phyloP scores from a whole-genome alignment of 2,797 vertebrate genomes.

The Emys orbicularis region DNA sequence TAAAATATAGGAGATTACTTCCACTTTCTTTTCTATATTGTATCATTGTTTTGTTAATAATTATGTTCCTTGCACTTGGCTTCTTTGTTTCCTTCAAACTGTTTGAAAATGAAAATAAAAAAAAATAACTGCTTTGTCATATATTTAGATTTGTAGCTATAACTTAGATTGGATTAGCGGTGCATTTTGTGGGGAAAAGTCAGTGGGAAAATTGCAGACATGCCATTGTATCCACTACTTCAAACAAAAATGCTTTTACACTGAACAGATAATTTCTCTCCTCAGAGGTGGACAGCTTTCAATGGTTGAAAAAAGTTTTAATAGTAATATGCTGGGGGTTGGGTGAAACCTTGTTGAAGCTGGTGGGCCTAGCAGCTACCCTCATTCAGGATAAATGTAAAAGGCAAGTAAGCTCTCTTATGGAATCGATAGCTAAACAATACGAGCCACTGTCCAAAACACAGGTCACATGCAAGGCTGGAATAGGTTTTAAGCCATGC shows the following conservation, averaged over 20 bases:
- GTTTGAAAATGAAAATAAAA: conserved; percentile 30
- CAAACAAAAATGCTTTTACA: not conserved
- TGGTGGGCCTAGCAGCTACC: not conserved
- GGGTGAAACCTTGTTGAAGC: not conserved
- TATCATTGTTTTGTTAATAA: conserved; percentile 24
- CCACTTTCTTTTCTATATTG: conserved; percentile 1
- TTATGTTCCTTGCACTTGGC: not conserved
- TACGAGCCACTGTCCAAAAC: not conserved
- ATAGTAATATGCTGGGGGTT: accelerated
- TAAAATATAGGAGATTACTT: conserved; percentile 34
- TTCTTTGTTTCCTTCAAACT: conserved; percentile 28
- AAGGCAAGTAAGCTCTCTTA: not conserved
- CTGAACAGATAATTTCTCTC: accelerated
- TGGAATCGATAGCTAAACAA: not conserved
- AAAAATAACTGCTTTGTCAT: not conserved
- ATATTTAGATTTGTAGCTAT: not conserved
- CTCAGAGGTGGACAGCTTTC: not conserved
- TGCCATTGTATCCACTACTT: not conserved
- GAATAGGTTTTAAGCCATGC: accelerated
- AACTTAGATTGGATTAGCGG: not conserved
- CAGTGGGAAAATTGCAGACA: not conserved
- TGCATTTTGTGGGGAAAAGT: not conserved
- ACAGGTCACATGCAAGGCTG: accelerated
- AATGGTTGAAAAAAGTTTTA: not conserved
- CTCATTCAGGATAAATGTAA: accelerated